Evolutionary conservation across 1,140 invertebrate species (phyloP).

Genomic region (Linepithema humile): DNA sequence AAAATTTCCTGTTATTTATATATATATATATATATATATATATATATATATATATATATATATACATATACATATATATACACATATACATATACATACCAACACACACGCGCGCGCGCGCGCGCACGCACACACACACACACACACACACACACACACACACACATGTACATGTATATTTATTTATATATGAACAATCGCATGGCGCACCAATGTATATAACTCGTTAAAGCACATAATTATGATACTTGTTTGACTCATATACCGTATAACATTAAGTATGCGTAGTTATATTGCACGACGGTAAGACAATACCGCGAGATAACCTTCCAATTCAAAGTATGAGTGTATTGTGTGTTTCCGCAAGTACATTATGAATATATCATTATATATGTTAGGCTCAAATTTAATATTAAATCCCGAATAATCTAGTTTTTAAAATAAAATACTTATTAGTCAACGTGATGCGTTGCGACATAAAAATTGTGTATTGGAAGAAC

Average conservation of each 20-base stretch:
- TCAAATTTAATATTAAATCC: conserved; percentile 19
- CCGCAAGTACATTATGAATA: conserved; percentile 24
- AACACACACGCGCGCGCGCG: neutral
- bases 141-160: no score
- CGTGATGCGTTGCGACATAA: neutral
- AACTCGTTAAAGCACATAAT: conserved; percentile 16
- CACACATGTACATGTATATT: neutral
- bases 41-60: neutral
- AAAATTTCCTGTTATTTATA: conserved; percentile 1
- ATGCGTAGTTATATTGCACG: conserved; percentile 53
- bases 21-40: neutral
- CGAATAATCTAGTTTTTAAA: neutral
- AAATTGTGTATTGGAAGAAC: conserved; percentile 3
- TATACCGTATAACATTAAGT: conserved; percentile 26
- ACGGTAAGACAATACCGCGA: conserved; percentile 48
- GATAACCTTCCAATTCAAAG: conserved; percentile 50
- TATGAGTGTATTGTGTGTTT: conserved; percentile 4
- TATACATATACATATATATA: neutral
- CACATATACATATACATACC: neutral
- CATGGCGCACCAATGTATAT: neutral
- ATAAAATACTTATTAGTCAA: neutral
- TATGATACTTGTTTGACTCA: conserved; percentile 25
- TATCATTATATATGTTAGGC: conserved; percentile 43
- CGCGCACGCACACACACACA: no score
- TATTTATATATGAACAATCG: neutral